Base-by-base conservation (phyloP, 2,888 invertebrate species). In the Orthosia incerta region DNA sequence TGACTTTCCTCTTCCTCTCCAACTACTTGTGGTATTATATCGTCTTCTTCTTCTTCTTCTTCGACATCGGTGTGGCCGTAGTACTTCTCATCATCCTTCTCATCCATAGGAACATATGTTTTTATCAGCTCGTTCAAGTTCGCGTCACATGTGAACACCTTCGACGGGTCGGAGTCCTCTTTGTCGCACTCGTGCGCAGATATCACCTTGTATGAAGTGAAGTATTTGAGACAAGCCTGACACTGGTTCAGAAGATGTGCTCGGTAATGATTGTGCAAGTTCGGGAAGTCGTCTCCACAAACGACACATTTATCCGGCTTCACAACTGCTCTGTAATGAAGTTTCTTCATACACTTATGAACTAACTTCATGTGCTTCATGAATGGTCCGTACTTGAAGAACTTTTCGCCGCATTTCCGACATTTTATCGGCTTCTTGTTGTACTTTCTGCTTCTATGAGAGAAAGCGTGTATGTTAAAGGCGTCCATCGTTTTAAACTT, bases 211-310 rank as follows among this genome's bases (percentile, higher is more conserved):
- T 89, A 89, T 0, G 96, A 96, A 0, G 93, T 93, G 79, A 96
- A 95, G 83, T 96, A 96, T 77, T 96, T 96, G 55, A 70, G 82
- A 85, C 97, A 97, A 23, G 86, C 90, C 70, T 94, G 95, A 78
- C 97, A 97, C 71, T 96, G 95, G 88, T 97, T 97, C 82, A 95
- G 93, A 63, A 97, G 86, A 81, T 97, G 97, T 62, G 97, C 97
- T 26, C 97, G 96, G 79, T 97, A 97, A 79, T 97, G 97, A 86
- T 97, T 97, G 90, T 97, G 97, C 76, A 97, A 93, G 77, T 97
- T 97, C 1, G 97, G 97, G 86, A 97, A 97, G 1, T 94, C 92
- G 48, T 95, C 97, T 18, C 97, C 96, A 88, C 97, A 97, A 7
- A 97, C 95, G 60, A 97, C 96, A 87, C 97, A 97, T 53, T 95